Percentiles rank a stretch among this genome's conserved stretches.
phyloP scores from a whole-genome alignment of 2,888 invertebrate species.

The Tenthredo notha region DNA sequence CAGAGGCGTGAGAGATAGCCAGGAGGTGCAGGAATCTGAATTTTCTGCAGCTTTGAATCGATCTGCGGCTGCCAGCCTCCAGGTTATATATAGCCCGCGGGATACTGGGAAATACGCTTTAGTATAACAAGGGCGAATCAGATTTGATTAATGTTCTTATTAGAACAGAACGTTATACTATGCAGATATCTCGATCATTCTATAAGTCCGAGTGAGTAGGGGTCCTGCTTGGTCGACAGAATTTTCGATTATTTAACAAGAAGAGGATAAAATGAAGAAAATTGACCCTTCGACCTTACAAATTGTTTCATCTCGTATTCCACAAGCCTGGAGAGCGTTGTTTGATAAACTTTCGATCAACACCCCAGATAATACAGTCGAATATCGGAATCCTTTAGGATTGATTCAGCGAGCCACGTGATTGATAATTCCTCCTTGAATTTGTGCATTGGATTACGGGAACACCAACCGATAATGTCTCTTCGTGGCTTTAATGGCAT shows the following conservation, averaged over 20 bases:
- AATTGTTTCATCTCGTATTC: background rate
- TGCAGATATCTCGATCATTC: background rate
- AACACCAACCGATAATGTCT: conserved; percentile 1
- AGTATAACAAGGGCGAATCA: conserved; percentile 21
- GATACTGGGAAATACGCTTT: conserved; percentile 28
- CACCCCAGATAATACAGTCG: background rate
- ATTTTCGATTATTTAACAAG: background rate
- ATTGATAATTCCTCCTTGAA: conserved; percentile 36
- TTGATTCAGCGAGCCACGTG: background rate
- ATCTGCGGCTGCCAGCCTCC: conserved; percentile 36
- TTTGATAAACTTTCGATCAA: background rate
- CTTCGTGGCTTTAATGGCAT: conserved; percentile 10
- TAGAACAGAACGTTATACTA: conserved; percentile 1
- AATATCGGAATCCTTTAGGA: background rate
- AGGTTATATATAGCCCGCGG: conserved; percentile 48
- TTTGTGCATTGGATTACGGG: conserved; percentile 35
- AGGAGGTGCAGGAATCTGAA: conserved; percentile 19
- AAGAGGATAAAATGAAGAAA: background rate
- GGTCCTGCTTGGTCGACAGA: background rate
- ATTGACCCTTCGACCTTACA: background rate
- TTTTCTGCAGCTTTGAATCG: conserved; percentile 35
- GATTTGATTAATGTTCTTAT: background rate
- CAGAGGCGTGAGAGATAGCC: background rate
- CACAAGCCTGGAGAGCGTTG: background rate
- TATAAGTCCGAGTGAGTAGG: background rate